Evolutionary conservation across 53 echinoderm and acorn worm genomes (phyloP).

Genomic region (Zoroaster sp.): DNA sequence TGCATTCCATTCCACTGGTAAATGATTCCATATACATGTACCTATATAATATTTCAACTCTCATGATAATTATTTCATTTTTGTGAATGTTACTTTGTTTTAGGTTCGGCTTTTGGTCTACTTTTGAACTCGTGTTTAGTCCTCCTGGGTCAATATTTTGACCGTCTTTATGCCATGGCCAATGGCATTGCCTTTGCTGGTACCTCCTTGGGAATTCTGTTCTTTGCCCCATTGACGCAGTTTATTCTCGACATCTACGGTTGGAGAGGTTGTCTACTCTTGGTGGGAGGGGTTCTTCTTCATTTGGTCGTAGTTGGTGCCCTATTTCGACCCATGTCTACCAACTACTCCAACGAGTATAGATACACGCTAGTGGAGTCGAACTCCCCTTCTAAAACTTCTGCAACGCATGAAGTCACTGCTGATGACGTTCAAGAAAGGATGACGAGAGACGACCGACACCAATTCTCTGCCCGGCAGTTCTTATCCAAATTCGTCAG

Average conservation of each 20-base stretch:
- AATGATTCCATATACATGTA: too few relatives aligned
- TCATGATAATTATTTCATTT: too few relatives aligned
- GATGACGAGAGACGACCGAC: too few relatives aligned
- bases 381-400: too few relatives aligned
- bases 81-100: neutral
- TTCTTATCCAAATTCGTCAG: neutral
- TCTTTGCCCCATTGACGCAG: neutral
- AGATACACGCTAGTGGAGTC: neutral
- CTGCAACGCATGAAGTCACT: too few relatives aligned
- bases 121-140: neutral
- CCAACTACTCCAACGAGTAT: neutral
- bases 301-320: neutral
- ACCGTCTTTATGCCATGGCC: constrained; percentile 29
- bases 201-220: neutral
- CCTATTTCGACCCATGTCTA: neutral
- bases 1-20: too few relatives aligned
- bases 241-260: constrained; percentile 13
- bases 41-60: too few relatives aligned
- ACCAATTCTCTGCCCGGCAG: too few relatives aligned
- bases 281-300: neutral
- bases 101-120: neutral
- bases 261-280: constrained; percentile 9
- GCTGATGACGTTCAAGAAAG: too few relatives aligned
- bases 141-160: neutral
- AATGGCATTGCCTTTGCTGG: constrained; percentile 28